Conservation (phyloP, 2,888 invertebrate species). For the Leucophenga montana region DNA sequence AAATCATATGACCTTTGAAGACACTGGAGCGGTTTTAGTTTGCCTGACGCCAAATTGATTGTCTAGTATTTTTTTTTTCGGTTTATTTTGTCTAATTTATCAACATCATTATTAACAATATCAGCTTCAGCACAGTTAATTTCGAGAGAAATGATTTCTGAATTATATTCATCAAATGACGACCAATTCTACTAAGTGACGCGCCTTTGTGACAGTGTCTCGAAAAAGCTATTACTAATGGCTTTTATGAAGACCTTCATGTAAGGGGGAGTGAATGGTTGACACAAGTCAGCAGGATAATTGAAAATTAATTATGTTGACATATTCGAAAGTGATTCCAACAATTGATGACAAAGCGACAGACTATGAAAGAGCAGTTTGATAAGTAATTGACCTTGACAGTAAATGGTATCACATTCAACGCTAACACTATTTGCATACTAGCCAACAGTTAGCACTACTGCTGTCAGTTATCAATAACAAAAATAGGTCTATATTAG, state of each 20-base stretch:
- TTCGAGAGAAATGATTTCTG: slow-evolving; percentile 46
- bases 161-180: slow-evolving; percentile 58
- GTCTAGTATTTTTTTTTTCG: too few relatives aligned
- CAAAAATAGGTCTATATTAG: too few relatives aligned
- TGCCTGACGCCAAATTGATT: too few relatives aligned
- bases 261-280: slow-evolving; percentile 2
- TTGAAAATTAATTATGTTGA: slow-evolving; percentile 67
- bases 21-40: too few relatives aligned
- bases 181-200: slow-evolving; percentile 62
- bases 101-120: not conserved
- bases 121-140: slow-evolving; percentile 25
- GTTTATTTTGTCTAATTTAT: not conserved
- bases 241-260: not conserved
- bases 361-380: too few relatives aligned
- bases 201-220: not conserved
- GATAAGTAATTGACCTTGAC: too few relatives aligned
- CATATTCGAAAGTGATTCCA: slow-evolving; percentile 61
- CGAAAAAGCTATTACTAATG: slow-evolving; percentile 15
- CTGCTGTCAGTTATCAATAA: too few relatives aligned
- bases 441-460: too few relatives aligned
- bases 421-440: too few relatives aligned
- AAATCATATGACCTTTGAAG: too few relatives aligned
- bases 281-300: slow-evolving; percentile 54
- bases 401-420: too few relatives aligned
- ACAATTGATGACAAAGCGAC: not conserved